A percentile compares a stretch with the other conserved stretches of the same genome.
phyloP scores from a whole-genome alignment of 2,888 invertebrate species.

The Pardosa pseudoannulata region DNA sequence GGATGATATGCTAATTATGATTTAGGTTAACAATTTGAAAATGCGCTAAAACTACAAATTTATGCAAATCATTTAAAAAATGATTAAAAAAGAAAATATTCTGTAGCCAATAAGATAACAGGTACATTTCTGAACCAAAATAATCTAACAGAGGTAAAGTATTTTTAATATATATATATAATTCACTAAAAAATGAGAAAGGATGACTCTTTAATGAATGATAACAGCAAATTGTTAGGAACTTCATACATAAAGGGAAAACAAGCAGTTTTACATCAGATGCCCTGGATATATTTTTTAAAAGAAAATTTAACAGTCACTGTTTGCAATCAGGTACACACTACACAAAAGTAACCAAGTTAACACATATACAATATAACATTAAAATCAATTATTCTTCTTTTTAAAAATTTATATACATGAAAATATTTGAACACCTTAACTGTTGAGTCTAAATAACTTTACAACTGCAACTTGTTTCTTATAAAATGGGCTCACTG shows the following conservation, averaged over 20 bases:
- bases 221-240: neutral
- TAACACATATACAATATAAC: conserved; percentile 9
- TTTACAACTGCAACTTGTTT: conserved; percentile 7
- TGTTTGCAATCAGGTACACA: conserved; percentile 36
- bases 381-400: conserved; percentile 26
- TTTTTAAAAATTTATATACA: neutral
- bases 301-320: neutral
- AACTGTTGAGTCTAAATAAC: neutral
- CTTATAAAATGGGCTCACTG: neutral
- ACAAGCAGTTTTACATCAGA: neutral
- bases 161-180: too few species aligned
- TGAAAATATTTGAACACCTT: conserved; percentile 3
- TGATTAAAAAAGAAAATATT: too few species aligned
- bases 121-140: too few species aligned
- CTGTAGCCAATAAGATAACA: too few species aligned
- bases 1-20: neutral
- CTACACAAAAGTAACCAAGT: conserved; percentile 20
- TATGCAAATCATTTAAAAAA: too few species aligned
- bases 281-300: neutral
- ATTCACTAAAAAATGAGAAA: too few species aligned
- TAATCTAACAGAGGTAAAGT: too few species aligned
- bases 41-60: too few species aligned
- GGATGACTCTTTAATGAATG: too few species aligned
- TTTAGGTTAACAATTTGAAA: too few species aligned
- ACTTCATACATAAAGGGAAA: neutral